Conservation (phyloP, 2,888 invertebrate species). For the Creontiades dilutus region DNA sequence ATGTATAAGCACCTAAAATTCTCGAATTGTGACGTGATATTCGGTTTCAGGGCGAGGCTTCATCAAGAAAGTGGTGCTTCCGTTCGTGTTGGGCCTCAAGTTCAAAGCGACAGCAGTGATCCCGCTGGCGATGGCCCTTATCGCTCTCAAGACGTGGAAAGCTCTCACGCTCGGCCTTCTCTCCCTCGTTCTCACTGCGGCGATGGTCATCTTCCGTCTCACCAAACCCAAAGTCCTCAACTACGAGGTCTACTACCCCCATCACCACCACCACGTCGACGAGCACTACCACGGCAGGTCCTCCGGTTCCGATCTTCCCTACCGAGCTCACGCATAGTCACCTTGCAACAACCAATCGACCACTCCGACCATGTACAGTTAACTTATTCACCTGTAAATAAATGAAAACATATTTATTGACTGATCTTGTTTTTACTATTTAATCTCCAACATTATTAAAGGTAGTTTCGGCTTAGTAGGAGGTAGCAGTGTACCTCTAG, state of each 20-base stretch:
- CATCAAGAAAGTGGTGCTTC: constrained; percentile 90
- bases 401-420: neutral
- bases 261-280: constrained; percentile 80
- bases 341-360: neutral
- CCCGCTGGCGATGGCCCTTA: constrained; percentile 88
- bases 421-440: too few species aligned
- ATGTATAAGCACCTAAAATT: too few species aligned
- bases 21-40: neutral
- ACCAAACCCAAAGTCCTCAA: constrained; percentile 92
- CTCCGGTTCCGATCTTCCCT: constrained; percentile 66
- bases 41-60: constrained; percentile 86
- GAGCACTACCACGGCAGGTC: constrained; percentile 74
- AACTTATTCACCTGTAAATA: constrained; percentile 72
- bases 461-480: too few species aligned
- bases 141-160: constrained; percentile 94
- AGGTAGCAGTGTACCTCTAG: too few species aligned
- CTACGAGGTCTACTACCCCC: constrained; percentile 92
- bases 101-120: constrained; percentile 92
- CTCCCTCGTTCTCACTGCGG: constrained; percentile 90
- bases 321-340: constrained; percentile 67
- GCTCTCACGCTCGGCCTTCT: constrained; percentile 91
- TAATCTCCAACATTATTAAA: too few species aligned
- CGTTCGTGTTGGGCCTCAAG: constrained; percentile 91
- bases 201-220: constrained; percentile 91
- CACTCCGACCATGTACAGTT: constrained; percentile 70